Base-by-base conservation (phyloP, 2,797 vertebrate species). In the Tapera naevia region DNA sequence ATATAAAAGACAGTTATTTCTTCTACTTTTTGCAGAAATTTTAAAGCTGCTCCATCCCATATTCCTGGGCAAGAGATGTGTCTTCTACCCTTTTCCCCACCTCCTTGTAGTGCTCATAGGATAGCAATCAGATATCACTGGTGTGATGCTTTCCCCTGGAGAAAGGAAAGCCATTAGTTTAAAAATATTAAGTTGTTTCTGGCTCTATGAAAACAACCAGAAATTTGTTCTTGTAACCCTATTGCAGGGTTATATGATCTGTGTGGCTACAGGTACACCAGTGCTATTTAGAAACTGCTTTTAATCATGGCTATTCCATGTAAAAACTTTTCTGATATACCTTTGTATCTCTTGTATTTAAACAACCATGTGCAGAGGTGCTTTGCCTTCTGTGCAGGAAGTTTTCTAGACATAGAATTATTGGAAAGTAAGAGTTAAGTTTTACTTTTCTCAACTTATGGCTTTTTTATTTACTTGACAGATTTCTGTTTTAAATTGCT, bases 41-140 rank as follows among this genome's bases (percentile, higher is more conserved):
- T 79, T 86, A 45, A 86, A 84, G 24, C n/a, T 91, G 50, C 17
- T 81, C 6, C 1, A 0, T 88, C 22, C 46, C 15, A 4, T 41
- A 32, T 89, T 72, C 24, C 27, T n/a, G 13, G 24, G 27, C 51
- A 69, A 45, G 72, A 90, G 19, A 32, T 65, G 24, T 56, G 86
- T 57, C 13, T 56, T 76, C 21, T 17, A 8, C 35, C 7, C 4
- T 62, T 60, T 30, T 9, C 8, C 6, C 0, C 50, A 5, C 0
- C 7, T 80, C 9, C 41, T 46, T 5, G 2, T 15, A 16, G 7
- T 56, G n/a, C 19, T 67, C 3, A 1, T 6, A 37, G 28, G 25
- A 10, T 11, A 85, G 32, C 30, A 57, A 27, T 70, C 17, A 21
- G 67, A 2, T 82, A 56, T 48, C 87, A n/a, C 17, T 8, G 6